Conservation (phyloP, 1,140 invertebrate genomes). For the Drosophila seguyi region DNA sequence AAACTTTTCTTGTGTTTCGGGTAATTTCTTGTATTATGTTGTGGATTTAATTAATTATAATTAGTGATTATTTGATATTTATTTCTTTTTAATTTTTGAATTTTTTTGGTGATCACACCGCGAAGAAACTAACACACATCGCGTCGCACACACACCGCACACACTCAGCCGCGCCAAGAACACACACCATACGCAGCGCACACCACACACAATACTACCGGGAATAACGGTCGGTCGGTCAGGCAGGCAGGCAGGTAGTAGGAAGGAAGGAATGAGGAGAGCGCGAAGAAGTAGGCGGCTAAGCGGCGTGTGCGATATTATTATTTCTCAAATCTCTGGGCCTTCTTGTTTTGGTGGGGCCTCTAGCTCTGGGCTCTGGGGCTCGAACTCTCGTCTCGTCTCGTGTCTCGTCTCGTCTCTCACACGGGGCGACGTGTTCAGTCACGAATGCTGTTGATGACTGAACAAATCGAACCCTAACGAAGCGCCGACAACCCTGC, state of each 20-base stretch:
- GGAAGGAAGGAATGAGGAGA: constrained; percentile 6
- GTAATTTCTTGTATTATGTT: not conserved
- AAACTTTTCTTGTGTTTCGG: not conserved
- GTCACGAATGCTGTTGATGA: constrained; percentile 85
- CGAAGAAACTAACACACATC: constrained; percentile 10
- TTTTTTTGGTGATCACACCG: constrained; percentile 1
- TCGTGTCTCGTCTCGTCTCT: constrained; percentile 52
- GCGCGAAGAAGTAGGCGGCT: constrained; percentile 9
- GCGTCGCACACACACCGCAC: constrained; percentile 17
- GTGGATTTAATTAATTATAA: not conserved
- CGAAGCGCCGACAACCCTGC: constrained; percentile 80
- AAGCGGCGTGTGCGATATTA: constrained; percentile 15
- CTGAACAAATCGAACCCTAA: constrained; percentile 80
- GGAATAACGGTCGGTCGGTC: not conserved
- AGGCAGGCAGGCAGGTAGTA: not conserved
- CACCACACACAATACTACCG: constrained; percentile 7
- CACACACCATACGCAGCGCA: constrained; percentile 10
- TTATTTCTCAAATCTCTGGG: constrained; percentile 17
- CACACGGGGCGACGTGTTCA: constrained; percentile 79
- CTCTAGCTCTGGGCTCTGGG: constrained; percentile 3
- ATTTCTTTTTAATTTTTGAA: not conserved
- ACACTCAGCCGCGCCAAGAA: constrained; percentile 18
- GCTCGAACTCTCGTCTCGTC: constrained; percentile 43
- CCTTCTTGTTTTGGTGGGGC: not conserved
- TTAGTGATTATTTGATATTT: not conserved